A percentile compares a stretch with the other conserved stretches of the same genome.
These are phyloP conservation scores for Acinonyx jubatus DNA, from an alignment of 2,113 vertebrate genomes.

Conservation along the genomic window DNA sequence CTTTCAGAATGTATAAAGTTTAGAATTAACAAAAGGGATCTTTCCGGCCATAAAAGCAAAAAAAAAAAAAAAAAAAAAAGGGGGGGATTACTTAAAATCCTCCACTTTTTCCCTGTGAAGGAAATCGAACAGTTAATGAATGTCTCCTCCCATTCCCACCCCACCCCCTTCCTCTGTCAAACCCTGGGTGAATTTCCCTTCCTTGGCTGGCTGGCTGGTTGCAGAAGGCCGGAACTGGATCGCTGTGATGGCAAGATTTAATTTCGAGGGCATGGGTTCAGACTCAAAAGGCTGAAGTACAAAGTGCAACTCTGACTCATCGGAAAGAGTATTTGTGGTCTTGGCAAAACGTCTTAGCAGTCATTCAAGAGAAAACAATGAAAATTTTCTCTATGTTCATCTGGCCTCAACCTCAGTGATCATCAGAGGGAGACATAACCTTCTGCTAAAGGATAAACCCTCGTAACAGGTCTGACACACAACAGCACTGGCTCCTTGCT, in stretches of 20 bases:
- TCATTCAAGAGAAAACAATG: conserved; percentile 25
- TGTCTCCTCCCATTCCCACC: neutral
- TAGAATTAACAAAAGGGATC: neutral
- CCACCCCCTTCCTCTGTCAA: neutral
- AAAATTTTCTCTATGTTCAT: no score
- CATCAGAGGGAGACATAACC: neutral
- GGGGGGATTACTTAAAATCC: neutral
- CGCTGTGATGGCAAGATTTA: neutral
- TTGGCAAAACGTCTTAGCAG: neutral
- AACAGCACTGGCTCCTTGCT: neutral
- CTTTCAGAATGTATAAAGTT: neutral
- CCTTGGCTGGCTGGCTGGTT: neutral
- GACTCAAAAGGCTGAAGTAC: neutral
- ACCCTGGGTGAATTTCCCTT: neutral
- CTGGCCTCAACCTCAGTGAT: neutral
- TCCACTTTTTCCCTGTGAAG: neutral
- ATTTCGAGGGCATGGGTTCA: neutral
- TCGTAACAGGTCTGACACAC: neutral
- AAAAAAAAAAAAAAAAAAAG: neutral
- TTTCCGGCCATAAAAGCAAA: neutral
- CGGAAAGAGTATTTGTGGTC: neutral
- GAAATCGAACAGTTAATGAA: neutral
- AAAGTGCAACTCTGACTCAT: neutral
- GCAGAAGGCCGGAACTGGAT: neutral
- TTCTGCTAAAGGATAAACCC: neutral